Base-by-base conservation (phyloP, 2,113 vertebrate genomes). In the Atrichornis clamosus region DNA sequence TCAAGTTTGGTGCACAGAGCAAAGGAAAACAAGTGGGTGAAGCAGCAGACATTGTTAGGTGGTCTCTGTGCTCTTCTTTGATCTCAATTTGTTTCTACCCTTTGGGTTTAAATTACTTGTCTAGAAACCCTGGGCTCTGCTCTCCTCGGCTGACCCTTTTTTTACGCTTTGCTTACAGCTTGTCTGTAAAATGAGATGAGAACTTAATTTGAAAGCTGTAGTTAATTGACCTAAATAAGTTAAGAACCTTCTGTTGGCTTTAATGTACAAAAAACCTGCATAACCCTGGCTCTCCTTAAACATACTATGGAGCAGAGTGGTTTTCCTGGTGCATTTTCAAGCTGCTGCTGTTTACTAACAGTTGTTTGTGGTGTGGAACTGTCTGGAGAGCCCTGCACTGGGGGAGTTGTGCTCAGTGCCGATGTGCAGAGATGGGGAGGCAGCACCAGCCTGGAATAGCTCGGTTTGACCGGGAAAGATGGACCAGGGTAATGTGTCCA, bases 191-290 rank as follows among this genome's bases (percentile, higher is more conserved):
- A 93, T 9, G 85, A 94, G 85, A 95, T 32, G 86, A 93, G 93
- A 92, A 94, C 79, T 96, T 96, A 93, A 96, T 96, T 96, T 96
- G 87, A 95, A 95, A 95, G 93, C 92, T 73, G 83, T 69, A 81
- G 85, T 97, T 96, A 96, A 95, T 95, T 96, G 95, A 93, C 94
- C 95, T 93, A 97, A 93, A 95, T 96, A 90, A 92, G 89, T 83
- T 64, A 85, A 95, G 81, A 94, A 87, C 88, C 88, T 96, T 97
- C 94, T 94, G 86, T 28, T 96, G 90, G 70, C 76, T 94, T 75
- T 33, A 60, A 27, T 14, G 39, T 32, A 30, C 46, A 49, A 60
- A 82, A 67, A 39, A 60, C 37, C 67, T 67, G 68, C 52, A 8
- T 7, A 70, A 56, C 60, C 84, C 74, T n/a, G 12, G 65, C 65